Evolutionary conservation across 2,888 invertebrate genomes (phyloP), one percentile per base, ranked within the genome.

Genomic region (Napeogenes inachia): DNA sequence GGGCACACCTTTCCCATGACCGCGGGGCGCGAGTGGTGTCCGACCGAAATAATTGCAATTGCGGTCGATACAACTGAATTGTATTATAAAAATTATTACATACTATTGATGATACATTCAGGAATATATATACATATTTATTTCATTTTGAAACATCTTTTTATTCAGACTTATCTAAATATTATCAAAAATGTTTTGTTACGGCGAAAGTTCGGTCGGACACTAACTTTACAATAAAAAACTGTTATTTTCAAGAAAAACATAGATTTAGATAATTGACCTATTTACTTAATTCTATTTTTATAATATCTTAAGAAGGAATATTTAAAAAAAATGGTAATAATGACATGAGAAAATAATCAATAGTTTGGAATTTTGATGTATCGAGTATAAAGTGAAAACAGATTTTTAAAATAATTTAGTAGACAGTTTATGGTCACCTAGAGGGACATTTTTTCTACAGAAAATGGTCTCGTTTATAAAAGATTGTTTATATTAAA

Each of bases 1-100:
- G 81, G 81, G 79, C 80, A 74, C 69, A 75, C 77, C 75, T 73
- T 70, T 79, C 78, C 79, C 56, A 61, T n/a, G 59, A 54, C 61
- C 64, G 60, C 54, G 6, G 4, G 46, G 33, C 45, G 45, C 13
- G 32, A 6, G 10, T 50, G n/a, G 50, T 50, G 50, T 50, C 50
- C 30, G 50, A 50, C 50, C 50, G 50, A 50, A 50, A 30, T 4
- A 0, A 50, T 30, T 21, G 6, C 6, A 47, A 6, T 50, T 21
- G 30, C 21, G 50, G 50, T 50, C 50, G 12, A 30, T 8, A 50
- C 6, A 50, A 35, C 47, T 47, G 12, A 21, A 30, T 50, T 4
- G 6, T 21, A 10, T 50, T 30, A 30, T 30, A 5, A 50, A 30
- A 50, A 30, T 50, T 50, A 30, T 50, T 30, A 21, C 50, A 30